Base-by-base conservation (phyloP, 2,888 invertebrate genomes). In the Escarpia spicata region DNA sequence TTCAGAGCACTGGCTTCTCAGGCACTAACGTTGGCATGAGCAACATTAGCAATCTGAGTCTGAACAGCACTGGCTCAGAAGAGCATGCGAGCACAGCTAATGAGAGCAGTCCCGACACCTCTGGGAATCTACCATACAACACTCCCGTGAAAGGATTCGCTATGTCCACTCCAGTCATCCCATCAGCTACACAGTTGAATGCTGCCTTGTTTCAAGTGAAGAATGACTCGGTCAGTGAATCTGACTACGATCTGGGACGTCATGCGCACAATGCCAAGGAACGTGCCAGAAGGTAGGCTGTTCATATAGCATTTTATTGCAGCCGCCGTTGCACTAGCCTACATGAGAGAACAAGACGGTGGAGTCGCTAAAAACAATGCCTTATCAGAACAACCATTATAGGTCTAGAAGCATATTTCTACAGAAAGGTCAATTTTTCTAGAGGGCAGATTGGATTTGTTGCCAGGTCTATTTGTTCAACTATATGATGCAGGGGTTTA, bases 211-310 rank as follows among this genome's bases (percentile, higher is more conserved):
- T 43, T 37, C 90, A 44, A 43, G 44, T 45, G 43, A 90, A 90
- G 43, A 75, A 75, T 75, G 75, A 75, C n/a, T 75, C 75, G n/a
- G 75, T 75, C 75, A 75, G 75, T 44, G 92, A 92, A 37, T 90
- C 44, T 1, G 92, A 92, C 37, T 60, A 58, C 10, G 91, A 91
- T 43, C 91, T 92, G n/a, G 92, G 94, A 12, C 93, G 95, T 92
- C 95, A 95, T 93, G 94, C 95, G 92, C 95, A 96, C 93, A 95
- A 95, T 93, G 94, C 95, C 93, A 95, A 95, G 92, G 96, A 96
- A 93, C 94, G 96, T 43, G 94, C 94, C 37, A 93, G 96, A 93
- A 95, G 95, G 96, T 95, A 75, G 3, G 75, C 26, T 75, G 93
- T 26, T 26, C 90, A 43, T 43, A 43, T 75, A 19, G 43, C 60